Percentiles rank a stretch among this genome's conserved stretches.
phyloP scores from a whole-genome alignment of 2,888 invertebrate species.

The Pachymerium ferrugineum region DNA sequence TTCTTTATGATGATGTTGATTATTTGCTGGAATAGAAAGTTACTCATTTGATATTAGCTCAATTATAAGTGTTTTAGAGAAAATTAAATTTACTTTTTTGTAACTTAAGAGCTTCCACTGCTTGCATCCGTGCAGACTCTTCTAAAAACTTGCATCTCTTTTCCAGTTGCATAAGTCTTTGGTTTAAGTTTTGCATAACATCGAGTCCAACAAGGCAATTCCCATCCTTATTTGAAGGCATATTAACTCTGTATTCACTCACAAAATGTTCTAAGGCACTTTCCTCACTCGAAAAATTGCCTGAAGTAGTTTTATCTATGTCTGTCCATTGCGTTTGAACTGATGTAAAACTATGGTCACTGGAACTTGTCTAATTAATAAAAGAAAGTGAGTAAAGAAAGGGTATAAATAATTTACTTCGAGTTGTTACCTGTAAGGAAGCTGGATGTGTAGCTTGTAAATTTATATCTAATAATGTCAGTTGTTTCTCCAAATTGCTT shows the following conservation, averaged over 20 bases:
- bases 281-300: background rate
- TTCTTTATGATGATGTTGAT: slow-evolving; percentile 56
- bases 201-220: background rate
- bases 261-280: no score
- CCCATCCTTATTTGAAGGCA: background rate
- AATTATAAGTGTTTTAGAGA: background rate
- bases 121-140: background rate
- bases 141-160: background rate
- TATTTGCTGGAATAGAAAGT: slow-evolving; percentile 50
- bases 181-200: background rate
- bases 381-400: no score
- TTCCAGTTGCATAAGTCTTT: background rate
- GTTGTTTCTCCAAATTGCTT: no score
- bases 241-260: no score
- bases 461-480: no score
- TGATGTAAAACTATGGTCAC: background rate
- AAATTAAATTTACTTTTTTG: slow-evolving; percentile 13
- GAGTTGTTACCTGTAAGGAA: no score
- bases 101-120: background rate
- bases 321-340: background rate
- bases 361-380: background rate
- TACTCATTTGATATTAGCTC: background rate
- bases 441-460: no score
- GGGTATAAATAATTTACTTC: no score
- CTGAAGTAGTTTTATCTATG: background rate